Evolutionary conservation across 2,797 vertebrate species (phyloP).

Genomic region (Bucorvus abyssinicus): DNA sequence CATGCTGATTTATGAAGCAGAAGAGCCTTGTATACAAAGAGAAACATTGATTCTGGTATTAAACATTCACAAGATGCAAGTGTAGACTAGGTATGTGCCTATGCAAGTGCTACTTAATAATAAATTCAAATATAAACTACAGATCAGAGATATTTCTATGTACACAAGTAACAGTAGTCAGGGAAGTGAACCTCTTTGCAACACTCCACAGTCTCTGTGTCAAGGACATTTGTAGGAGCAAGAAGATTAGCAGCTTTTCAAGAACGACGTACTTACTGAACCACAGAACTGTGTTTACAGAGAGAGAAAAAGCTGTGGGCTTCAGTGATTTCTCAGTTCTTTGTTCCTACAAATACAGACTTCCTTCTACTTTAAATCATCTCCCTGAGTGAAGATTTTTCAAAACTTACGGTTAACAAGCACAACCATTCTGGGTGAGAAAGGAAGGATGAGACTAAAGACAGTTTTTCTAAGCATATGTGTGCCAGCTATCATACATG

Average conservation of each 20-base stretch:
- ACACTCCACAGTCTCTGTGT: neutral
- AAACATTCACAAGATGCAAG: neutral
- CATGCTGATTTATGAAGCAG: neutral
- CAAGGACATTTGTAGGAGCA: neutral
- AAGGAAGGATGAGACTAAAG: neutral
- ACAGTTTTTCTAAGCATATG: neutral
- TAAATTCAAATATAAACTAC: neutral
- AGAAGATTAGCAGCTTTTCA: neutral
- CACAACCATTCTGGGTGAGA: neutral
- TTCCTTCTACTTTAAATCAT: neutral
- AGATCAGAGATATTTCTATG: neutral
- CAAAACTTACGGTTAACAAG: neutral
- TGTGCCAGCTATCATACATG: neutral
- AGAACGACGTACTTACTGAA: neutral
- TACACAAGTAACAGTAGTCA: neutral
- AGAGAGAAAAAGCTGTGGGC: neutral
- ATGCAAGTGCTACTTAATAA: neutral
- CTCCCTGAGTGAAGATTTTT: neutral
- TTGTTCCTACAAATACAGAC: neutral
- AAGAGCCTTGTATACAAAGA: neutral
- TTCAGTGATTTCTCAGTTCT: neutral
- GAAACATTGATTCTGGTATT: neutral
- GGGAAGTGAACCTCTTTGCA: neutral
- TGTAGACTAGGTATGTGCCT: neutral
- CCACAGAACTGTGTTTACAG: neutral